Percentiles rank a stretch among this genome's conserved stretches.
Evolutionary conservation across 2,797 vertebrate genomes (phyloP).

Genomic region (Rhinogobio ventralis): DNA sequence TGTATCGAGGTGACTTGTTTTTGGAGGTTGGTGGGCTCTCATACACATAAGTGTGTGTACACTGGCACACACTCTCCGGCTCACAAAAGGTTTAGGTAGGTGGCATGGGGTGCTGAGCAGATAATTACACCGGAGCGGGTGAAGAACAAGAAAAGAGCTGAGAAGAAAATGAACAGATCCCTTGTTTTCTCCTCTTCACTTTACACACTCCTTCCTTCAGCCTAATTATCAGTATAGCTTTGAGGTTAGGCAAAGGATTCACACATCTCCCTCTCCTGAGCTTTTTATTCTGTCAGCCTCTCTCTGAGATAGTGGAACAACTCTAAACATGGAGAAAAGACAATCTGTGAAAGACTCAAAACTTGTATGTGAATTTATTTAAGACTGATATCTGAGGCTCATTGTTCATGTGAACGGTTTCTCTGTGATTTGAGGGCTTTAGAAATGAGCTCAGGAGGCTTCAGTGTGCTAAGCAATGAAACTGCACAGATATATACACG

Average conservation of each 20-base stretch:
- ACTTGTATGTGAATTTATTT: constrained; percentile 32
- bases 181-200: constrained; percentile 38
- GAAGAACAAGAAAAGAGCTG: constrained; percentile 33
- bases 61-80: constrained; percentile 20
- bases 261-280: constrained; percentile 28
- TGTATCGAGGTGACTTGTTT: constrained; percentile 51
- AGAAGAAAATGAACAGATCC: constrained; percentile 44
- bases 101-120: constrained; percentile 44
- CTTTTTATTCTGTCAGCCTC: constrained; percentile 25
- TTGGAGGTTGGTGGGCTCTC: constrained; percentile 26
- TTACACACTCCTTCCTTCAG: constrained; percentile 35
- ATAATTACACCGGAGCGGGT: constrained; percentile 46
- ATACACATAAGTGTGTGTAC: background rate
- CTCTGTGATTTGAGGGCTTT: constrained; percentile 31
- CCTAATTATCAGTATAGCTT: constrained; percentile 46
- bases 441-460: constrained; percentile 12
- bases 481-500: background rate
- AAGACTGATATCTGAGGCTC: constrained; percentile 12
- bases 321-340: constrained; percentile 36
- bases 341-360: constrained; percentile 27
- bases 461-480: background rate
- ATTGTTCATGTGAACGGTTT: constrained; percentile 20
- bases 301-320: background rate
- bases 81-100: constrained; percentile 25
- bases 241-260: constrained; percentile 39